Evolutionary conservation across 2,113 vertebrate species (phyloP).

Genomic region (Myiagra hebetior): DNA sequence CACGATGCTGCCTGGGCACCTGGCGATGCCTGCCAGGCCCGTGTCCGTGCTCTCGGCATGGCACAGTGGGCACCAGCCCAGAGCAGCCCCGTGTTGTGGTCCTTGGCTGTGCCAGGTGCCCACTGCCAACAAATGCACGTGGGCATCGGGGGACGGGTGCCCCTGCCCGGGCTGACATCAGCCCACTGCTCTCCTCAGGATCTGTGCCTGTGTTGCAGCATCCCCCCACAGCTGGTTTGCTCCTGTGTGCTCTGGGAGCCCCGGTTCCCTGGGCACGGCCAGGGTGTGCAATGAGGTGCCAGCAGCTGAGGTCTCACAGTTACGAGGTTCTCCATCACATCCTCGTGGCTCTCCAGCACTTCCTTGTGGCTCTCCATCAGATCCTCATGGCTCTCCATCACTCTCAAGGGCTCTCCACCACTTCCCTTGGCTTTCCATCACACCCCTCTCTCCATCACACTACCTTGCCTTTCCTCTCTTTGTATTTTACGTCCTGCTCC

Average conservation of each 20-base stretch:
- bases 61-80: not conserved
- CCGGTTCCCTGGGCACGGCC: not conserved
- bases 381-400: not conserved
- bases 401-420: not conserved
- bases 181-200: accelerated
- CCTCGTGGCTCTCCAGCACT: not conserved
- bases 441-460: not conserved
- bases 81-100: accelerated
- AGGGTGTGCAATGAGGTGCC: not conserved
- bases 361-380: not conserved
- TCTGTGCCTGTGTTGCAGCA: not conserved
- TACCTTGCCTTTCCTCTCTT: not conserved
- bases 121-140: not conserved
- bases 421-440: not conserved
- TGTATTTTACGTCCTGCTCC: not conserved
- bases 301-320: not conserved
- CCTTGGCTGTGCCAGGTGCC: not conserved
- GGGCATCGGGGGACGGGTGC: accelerated
- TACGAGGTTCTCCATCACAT: not conserved
- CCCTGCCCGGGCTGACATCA: not conserved
- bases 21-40: not conserved
- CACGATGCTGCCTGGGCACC: accelerated
- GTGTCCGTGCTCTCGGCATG: accelerated
- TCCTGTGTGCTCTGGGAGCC: accelerated
- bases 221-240: not conserved